These are phyloP conservation scores for Potamarius usumacintae DNA, from an alignment of 2,113 vertebrate genomes.

Conservation along the genomic window DNA sequence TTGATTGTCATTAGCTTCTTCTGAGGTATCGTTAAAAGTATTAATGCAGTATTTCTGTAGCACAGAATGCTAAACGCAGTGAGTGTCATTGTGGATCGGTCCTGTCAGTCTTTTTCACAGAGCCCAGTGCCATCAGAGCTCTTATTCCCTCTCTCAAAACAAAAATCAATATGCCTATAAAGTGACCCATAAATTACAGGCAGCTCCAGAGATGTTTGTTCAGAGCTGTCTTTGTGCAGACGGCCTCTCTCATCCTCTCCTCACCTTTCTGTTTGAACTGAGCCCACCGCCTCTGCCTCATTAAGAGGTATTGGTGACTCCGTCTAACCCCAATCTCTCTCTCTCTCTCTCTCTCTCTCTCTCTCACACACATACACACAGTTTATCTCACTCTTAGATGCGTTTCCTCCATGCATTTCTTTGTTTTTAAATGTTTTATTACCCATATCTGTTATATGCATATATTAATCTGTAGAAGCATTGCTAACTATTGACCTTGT, in stretches of 20 bases:
- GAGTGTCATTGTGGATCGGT: constrained; percentile 17
- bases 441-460: constrained; percentile 97
- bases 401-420: not conserved
- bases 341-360: constrained; percentile 15
- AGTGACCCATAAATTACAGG: constrained; percentile 91
- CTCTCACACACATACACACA: not conserved
- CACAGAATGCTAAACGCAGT: constrained; percentile 40
- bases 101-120: constrained; percentile 53
- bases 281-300: constrained; percentile 87
- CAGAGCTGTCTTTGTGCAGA: constrained; percentile 83
- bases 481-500: constrained; percentile 48
- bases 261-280: constrained; percentile 92
- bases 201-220: constrained; percentile 82
- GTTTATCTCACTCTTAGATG: not conserved
- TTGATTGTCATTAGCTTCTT: not conserved
- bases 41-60: constrained; percentile 47
- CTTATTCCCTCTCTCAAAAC: constrained; percentile 89
- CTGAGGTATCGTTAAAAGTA: not conserved
- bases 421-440: constrained; percentile 56
- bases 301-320: constrained; percentile 89
- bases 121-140: constrained; percentile 76
- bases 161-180: constrained; percentile 95
- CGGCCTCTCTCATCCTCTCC: constrained; percentile 83
- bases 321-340: constrained; percentile 76
- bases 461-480: constrained; percentile 93